Evolutionary conservation across 2,113 vertebrate species (phyloP), one percentile per base, ranked within the genome.

Genomic region (Piprites chloris): DNA sequence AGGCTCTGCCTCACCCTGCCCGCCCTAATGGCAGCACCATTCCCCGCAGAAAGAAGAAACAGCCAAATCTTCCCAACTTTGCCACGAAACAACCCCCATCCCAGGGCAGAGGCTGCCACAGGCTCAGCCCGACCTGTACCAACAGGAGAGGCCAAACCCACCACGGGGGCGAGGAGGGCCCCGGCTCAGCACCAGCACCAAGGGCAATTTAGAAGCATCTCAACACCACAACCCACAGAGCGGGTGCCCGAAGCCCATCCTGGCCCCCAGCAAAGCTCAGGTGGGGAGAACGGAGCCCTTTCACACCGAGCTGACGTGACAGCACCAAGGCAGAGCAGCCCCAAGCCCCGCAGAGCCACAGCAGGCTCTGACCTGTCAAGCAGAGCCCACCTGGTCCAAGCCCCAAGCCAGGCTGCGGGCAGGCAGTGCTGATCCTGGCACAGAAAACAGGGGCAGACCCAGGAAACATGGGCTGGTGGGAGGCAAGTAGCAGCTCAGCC

Each of bases 81-180:
- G 72, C 78, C 89, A 72, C 4, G 58, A 37, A 85, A 75, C 41
- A 56, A 53, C 20, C 26, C 23, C 35, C 73, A 58, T 84, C 46
- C 69, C 47, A 21, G 37, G 62, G 77, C 93, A 94, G 63, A 89
- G 65, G 62, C 69, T 81, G 84, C 89, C 3, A 24, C 33, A 39
- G 80, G 82, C 49, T 9, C 58, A 47, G 79, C 69, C 67, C 5
- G 44, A 80, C 94, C 74, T 93, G 94, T 49, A 78, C 44, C 2
- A 6, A 94, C 93, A 97, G 33, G 96, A 89, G 53, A 85, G 47
- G 77, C 77, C 62, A 82, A 97, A 72, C 87, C 92, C 92, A 85
- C 32, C 2, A 0, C 5, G 5, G 35, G 49, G 72, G 41, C 2
- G 10, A 72, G 44, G 35, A 85, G 49, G 24, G 49, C 63, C 28